phyloP scores from a whole-genome alignment of 2,113 vertebrate species.

The Carassius carassius region DNA sequence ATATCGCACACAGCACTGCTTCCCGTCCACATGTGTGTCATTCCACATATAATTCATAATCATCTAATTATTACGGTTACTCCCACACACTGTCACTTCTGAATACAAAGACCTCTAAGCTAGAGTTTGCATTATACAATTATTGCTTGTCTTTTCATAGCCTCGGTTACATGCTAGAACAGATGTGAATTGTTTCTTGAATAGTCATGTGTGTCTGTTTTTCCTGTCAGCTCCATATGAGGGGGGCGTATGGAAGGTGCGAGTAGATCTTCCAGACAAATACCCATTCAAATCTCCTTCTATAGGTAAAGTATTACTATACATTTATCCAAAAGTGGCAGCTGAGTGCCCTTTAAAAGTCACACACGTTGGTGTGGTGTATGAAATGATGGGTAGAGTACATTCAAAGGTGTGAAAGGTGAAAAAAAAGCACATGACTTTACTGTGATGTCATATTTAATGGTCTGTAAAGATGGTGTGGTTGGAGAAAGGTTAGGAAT shows the following conservation, averaged over 20 bases:
- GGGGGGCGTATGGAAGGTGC: slow-evolving; percentile 98
- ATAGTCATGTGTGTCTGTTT: not conserved
- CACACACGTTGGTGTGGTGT: not conserved
- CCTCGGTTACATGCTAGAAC: not conserved
- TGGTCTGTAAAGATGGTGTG: not conserved
- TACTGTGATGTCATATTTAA: not conserved
- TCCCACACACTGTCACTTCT: slow-evolving; percentile 3
- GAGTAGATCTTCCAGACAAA: slow-evolving; percentile 99
- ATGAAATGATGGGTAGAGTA: not conserved
- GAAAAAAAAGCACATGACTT: not conserved
- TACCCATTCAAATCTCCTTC: slow-evolving; percentile 99
- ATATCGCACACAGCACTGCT: slow-evolving; percentile 18
- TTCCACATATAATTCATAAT: not conserved
- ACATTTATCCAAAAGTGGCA: no score
- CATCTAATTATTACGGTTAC: not conserved
- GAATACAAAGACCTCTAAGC: not conserved
- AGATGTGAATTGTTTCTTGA: not conserved
- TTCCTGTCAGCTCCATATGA: slow-evolving; percentile 87
- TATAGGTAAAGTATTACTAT: slow-evolving; percentile 83
- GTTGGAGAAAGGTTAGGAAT: not conserved
- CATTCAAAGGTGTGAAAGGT: not conserved
- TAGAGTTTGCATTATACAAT: not conserved
- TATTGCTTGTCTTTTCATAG: not conserved
- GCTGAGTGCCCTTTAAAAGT: not conserved
- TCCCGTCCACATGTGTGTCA: slow-evolving; percentile 20